These are phyloP conservation scores for Malthinus seriepunctatus DNA, from an alignment of 2,888 invertebrate genomes.

Conservation along the genomic window DNA sequence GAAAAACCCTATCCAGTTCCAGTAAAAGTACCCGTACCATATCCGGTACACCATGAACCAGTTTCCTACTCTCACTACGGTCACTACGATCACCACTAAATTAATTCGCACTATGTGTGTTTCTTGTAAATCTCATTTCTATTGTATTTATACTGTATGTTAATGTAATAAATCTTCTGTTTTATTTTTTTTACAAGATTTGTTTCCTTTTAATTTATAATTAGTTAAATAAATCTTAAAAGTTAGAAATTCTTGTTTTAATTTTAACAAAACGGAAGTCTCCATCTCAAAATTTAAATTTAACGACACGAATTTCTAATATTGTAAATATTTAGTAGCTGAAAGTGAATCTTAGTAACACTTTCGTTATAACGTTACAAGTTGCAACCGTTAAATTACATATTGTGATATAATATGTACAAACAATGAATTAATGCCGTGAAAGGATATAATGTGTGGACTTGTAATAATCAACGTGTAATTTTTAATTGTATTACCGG, in stretches of 20 bases:
- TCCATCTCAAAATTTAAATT: no score
- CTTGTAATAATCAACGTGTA: conserved; percentile 8
- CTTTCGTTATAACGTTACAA: conserved; percentile 9
- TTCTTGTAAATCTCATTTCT: conserved; percentile 16
- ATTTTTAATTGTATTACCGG: conserved; percentile 2
- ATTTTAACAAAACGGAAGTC: no score
- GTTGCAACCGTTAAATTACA: conserved; percentile 5
- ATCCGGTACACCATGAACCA: conserved; percentile 31
- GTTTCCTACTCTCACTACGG: conserved; percentile 16
- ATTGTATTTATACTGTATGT: conserved; percentile 28
- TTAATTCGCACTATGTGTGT: conserved; percentile 25
- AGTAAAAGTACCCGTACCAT: conserved; percentile 66
- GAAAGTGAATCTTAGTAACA: conserved; percentile 7
- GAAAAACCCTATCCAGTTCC: conserved; percentile 48
- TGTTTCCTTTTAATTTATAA: conserved; percentile 12
- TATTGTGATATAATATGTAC: conserved; percentile 8
- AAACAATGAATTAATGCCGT: conserved; percentile 9
- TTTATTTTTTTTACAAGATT: conserved; percentile 25
- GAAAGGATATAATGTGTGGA: conserved; percentile 15
- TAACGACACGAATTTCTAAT: no score
- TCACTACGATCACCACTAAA: conserved; percentile 23
- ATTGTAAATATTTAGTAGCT: background rate
- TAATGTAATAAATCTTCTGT: conserved; percentile 28
- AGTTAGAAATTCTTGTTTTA: background rate
- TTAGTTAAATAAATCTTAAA: background rate